A percentile compares a stretch with the other conserved stretches of the same genome.
These are phyloP conservation scores for Metalampra italica DNA, from an alignment of 2,888 invertebrate species.

Conservation along the genomic window DNA sequence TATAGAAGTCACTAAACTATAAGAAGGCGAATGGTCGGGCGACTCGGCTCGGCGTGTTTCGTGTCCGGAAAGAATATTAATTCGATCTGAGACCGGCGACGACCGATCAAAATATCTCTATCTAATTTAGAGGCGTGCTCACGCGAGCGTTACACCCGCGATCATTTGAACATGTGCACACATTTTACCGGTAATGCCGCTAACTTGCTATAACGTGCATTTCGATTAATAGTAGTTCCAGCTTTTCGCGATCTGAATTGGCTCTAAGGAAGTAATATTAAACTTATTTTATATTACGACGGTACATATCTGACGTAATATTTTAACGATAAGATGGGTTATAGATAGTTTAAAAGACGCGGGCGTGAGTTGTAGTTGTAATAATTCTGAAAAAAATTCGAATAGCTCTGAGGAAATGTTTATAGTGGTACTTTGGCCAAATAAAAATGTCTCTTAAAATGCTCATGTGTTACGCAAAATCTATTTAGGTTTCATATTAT, in stretches of 20 bases:
- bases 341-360: conserved; percentile 7
- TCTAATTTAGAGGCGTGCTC: conserved; percentile 13
- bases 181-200: neutral
- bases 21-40: conserved; percentile 4
- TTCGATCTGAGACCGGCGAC: conserved; percentile 14
- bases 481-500: conserved; percentile 24
- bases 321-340: conserved; percentile 3
- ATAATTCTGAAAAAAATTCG: conserved; percentile 33
- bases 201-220: neutral
- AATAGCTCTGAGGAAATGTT: conserved; percentile 46
- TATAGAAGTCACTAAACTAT: conserved; percentile 11
- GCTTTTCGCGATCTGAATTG: no score
- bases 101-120: conserved; percentile 19
- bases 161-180: neutral
- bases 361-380: conserved; percentile 21
- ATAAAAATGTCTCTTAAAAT: conserved; percentile 35
- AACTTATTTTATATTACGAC: neutral
- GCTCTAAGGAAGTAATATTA: neutral
- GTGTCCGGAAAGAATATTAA: conserved; percentile 21
- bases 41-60: conserved; percentile 16
- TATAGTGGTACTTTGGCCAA: conserved; percentile 33
- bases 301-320: neutral
- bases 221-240: neutral
- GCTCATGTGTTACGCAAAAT: conserved; percentile 39
- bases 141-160: conserved; percentile 16